These are phyloP conservation scores for Argya squamiceps DNA, from an alignment of 2,797 vertebrate genomes.

Conservation along the genomic window DNA sequence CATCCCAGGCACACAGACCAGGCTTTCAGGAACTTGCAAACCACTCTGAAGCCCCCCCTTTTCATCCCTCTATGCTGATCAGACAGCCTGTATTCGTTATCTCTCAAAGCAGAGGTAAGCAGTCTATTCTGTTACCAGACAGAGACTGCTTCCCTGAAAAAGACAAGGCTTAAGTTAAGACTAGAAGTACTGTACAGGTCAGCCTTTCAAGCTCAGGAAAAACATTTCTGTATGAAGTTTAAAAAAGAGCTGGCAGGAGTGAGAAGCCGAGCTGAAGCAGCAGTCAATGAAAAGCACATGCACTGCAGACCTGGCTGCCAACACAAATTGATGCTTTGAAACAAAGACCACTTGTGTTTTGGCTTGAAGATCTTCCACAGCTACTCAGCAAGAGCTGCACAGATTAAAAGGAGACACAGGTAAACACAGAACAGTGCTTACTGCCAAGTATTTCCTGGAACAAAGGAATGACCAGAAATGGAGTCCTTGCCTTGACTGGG, in stretches of 20 bases:
- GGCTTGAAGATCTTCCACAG: constrained; percentile 31
- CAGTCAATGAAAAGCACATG: constrained; percentile 68
- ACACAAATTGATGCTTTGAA: constrained; percentile 56
- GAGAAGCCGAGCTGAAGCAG: background rate
- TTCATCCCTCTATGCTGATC: background rate
- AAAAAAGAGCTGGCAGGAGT: background rate
- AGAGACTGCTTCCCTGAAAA: background rate
- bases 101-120: background rate
- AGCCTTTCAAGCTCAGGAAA: constrained; percentile 26
- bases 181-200: background rate
- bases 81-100: background rate
- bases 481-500: background rate
- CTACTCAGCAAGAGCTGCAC: background rate
- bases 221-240: constrained; percentile 21
- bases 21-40: background rate
- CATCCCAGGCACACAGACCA: background rate
- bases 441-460: constrained; percentile 2
- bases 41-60: background rate
- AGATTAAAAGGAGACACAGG: constrained; percentile 28
- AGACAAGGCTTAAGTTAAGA: constrained; percentile 11
- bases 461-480: background rate
- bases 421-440: background rate
- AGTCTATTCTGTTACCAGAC: background rate
- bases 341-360: constrained; percentile 63
- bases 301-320: constrained; percentile 48